These are phyloP conservation scores for Aspidiotus destructor DNA, from an alignment of 2,888 invertebrate species.

Conservation along the genomic window DNA sequence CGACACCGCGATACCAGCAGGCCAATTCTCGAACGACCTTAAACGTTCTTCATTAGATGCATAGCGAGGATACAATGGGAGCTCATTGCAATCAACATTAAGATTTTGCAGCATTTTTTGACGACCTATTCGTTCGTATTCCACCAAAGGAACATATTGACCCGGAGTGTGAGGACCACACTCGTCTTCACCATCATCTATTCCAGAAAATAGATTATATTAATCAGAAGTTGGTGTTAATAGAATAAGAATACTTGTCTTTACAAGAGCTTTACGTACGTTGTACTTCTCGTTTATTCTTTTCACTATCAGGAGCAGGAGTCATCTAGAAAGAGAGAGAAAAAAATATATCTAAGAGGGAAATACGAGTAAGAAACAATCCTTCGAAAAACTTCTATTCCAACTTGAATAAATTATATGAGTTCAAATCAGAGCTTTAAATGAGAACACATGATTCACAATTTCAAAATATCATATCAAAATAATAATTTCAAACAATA, in stretches of 20 bases:
- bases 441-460: no score
- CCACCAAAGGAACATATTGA: neutral
- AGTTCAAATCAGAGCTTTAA: no score
- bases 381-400: no score
- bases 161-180: neutral
- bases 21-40: constrained; percentile 1
- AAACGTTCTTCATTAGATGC: neutral
- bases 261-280: neutral
- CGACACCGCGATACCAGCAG: neutral
- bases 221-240: no score
- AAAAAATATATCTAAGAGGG: neutral
- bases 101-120: neutral
- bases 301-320: neutral
- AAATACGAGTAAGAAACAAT: no score
- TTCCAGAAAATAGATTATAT: neutral
- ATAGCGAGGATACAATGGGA: neutral
- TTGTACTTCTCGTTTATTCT: neutral
- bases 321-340: neutral
- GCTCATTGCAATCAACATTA: neutral
- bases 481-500: no score
- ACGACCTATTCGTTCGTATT: neutral
- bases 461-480: no score
- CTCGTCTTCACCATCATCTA: constrained; percentile 1
- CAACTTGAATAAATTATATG: no score
- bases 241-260: no score